Conservation (phyloP, 2,888 invertebrate species). For the Subacronicta megacephala region DNA sequence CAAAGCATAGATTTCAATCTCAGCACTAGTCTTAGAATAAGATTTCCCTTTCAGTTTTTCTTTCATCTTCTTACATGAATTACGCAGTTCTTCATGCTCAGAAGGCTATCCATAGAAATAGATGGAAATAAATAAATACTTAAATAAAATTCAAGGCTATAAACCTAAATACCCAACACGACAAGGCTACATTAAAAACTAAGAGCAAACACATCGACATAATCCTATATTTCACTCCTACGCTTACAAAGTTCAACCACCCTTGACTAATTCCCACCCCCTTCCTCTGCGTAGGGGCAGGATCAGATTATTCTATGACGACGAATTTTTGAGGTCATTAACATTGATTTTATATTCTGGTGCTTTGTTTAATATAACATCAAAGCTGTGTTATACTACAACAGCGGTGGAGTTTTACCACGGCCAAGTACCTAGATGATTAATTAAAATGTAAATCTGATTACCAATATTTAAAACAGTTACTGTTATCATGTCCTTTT, state of each 20-base stretch:
- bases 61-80: too few relatives aligned
- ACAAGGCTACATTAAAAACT: slow-evolving; percentile 7
- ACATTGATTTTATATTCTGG: slow-evolving; percentile 14
- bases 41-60: too few relatives aligned
- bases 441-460: too few relatives aligned
- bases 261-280: slow-evolving; percentile 55
- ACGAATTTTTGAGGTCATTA: slow-evolving; percentile 23
- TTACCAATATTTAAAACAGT: too few relatives aligned
- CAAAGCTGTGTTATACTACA: not conserved
- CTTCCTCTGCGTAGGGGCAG: slow-evolving; percentile 18
- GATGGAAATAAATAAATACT: too few relatives aligned
- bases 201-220: slow-evolving; percentile 26
- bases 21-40: too few relatives aligned
- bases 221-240: slow-evolving; percentile 22
- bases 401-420: not conserved
- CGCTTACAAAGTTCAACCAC: slow-evolving; percentile 58
- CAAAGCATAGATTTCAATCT: too few relatives aligned
- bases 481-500: too few relatives aligned
- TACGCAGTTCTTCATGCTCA: too few relatives aligned
- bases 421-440: too few relatives aligned
- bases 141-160: too few relatives aligned
- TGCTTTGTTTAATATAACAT: slow-evolving; percentile 12
- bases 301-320: slow-evolving; percentile 21
- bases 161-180: not conserved
- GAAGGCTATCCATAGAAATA: too few relatives aligned